A percentile compares a stretch with the other conserved stretches of the same genome.
Evolutionary conservation across 1,140 invertebrate genomes (phyloP).

Genomic region (Brachystomella parvula): DNA sequence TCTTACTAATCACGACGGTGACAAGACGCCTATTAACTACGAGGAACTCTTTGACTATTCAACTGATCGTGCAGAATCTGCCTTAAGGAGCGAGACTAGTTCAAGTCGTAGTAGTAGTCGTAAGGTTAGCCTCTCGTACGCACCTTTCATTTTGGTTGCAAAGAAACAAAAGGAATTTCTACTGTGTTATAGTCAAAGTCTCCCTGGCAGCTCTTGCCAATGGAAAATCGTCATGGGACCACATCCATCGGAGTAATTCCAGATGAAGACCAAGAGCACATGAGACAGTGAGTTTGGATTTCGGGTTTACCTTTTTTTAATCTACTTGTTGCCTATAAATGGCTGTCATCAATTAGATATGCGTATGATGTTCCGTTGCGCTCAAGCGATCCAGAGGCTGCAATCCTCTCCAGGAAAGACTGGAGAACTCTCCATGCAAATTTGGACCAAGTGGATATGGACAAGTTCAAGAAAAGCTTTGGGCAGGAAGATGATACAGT

Average conservation of each 20-base stretch:
- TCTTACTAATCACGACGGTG: constrained; percentile 32
- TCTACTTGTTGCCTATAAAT: no score
- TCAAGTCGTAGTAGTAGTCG: not conserved
- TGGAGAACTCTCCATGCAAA: constrained; percentile 26
- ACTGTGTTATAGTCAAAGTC: not conserved
- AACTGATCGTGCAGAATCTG: not conserved
- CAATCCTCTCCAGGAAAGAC: constrained; percentile 13
- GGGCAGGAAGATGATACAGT: constrained; percentile 35
- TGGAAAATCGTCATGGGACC: constrained; percentile 13
- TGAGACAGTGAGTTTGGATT: constrained; percentile 13
- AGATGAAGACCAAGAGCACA: constrained; percentile 7
- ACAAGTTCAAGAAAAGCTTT: constrained; percentile 22
- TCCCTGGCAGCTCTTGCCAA: constrained; percentile 13
- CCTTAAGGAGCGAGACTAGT: not conserved
- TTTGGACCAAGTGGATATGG: constrained; percentile 14
- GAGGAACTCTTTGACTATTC: not conserved
- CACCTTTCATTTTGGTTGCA: not conserved
- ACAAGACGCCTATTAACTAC: constrained; percentile 34
- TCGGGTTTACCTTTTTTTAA: no score
- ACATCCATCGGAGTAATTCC: constrained; percentile 21
- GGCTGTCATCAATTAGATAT: constrained; percentile 18
- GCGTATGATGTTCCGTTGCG: constrained; percentile 26
- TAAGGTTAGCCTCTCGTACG: not conserved
- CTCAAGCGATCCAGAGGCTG: constrained; percentile 14
- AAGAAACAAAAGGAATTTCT: no score